Evolutionary conservation across 1,140 invertebrate species (phyloP), one percentile per base, ranked within the genome.

Genomic region (Phocides pigmalion): DNA sequence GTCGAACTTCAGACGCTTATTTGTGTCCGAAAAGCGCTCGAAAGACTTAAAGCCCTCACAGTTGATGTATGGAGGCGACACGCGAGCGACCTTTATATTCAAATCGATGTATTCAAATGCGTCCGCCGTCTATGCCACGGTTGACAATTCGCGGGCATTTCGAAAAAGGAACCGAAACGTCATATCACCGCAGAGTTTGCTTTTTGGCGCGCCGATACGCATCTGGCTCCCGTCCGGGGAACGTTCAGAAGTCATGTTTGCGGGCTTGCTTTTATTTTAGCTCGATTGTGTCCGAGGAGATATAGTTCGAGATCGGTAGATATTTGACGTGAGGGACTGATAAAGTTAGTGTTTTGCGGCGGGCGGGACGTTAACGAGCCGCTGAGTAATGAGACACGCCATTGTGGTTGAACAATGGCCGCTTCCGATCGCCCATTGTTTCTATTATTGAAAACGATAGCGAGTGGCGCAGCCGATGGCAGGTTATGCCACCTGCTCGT

Each of bases 41-140:
- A 64, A 82, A 88, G 87, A 90, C 84, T 87, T 87, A 90, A 85
- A 87, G 79, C 79, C 77, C 72, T 77, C 75, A 50, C 73, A 68
- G 69, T 87, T 90, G 87, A 90, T 87, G 81, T 79, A 88, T 88
- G 80, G 82, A 79, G 80, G 75, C 82, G 81, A 80, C 84, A 79
- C 86, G 81, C 79, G 81, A 83, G 74, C 77, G 80, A 86, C 76
- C 84, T 90, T 90, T 90, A 90, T 90, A 90, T 90, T 90, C 87
- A 90, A 90, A 90, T 90, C 78, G 78, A 62, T 58, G 76, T 81
- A 90, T 90, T 90, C 81, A 88, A 89, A 85, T 85, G 67, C 46
- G 72, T 70, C 73, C 77, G 74, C 83, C 82, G 82, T 90, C 87
- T 87, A 86, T 82, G 80, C 79, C 75, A 67, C 70, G 70, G 79